Base-by-base conservation (phyloP, 2,113 vertebrate species). In the Equus quagga region DNA sequence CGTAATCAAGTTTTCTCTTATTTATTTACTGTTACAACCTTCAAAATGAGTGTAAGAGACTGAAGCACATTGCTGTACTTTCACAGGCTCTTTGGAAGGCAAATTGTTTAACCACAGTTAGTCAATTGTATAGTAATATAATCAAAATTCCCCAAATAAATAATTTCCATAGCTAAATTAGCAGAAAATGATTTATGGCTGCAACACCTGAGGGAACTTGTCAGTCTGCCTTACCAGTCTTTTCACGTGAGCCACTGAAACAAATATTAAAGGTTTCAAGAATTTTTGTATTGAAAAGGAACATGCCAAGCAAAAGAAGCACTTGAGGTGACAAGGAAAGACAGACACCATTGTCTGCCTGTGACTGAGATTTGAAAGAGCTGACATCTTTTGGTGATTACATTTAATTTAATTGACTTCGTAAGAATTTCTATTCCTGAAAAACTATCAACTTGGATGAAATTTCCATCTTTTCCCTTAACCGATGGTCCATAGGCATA, bases 241-340 rank as follows among this genome's bases (percentile, higher is more conserved):
- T 96, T 97, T 95, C 46, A 92, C 81, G 64, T 94, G 51, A 91
- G 64, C 44, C 62, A 54, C 81, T 87, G 89, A 96, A 89, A 89
- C 69, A 87, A 46, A 94, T 51, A 46, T 12, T 89, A 65, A 82
- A 86, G 19, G 14, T 75, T 88, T 79, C 10, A 24, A 76, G 49
- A 83, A 46, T 80, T 65, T 93, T 83, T 84, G 7, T 79, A 6
- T 89, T 60, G 73, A 65, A 85, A 89, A 80, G 14, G 41, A 81
- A 5, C 41, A 33, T 76, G 44, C 9, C 79, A 56, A 91, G 72
- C 80, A 78, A 73, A 79, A 31, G 75, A 75, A 75, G 24, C 44
- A 4, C 67, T 75, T 73, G 62, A 87, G 49, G 64, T 83, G 69
- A 89, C 67, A 67, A 81, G 26, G 64, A 94, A 91, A 91, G 83